Percentiles rank a stretch among this genome's conserved stretches.
phyloP scores from a whole-genome alignment of 2,888 invertebrate species.

The Hybos culiciformis region DNA sequence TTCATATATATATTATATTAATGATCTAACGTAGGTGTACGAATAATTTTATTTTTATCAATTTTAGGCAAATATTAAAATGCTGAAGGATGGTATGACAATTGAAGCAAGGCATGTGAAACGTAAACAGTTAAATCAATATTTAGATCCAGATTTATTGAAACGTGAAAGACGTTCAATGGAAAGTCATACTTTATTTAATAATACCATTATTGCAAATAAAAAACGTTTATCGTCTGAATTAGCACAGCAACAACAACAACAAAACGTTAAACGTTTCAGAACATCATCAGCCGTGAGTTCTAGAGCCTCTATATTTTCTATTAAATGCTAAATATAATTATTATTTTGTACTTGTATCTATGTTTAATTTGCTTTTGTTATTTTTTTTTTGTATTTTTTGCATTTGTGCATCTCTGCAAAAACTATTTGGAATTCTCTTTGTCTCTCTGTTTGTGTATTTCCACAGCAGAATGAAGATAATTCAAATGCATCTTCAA shows the following conservation, averaged over 20 bases:
- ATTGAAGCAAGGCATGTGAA: conserved; percentile 81
- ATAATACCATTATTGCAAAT: conserved; percentile 28
- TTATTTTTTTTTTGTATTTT: conserved; percentile 2
- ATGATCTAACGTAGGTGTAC: background rate
- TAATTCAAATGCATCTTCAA: conserved; percentile 30
- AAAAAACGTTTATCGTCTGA: conserved; percentile 34
- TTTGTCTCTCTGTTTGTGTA: background rate
- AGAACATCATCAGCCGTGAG: conserved; percentile 33
- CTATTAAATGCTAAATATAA: background rate
- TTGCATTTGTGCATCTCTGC: conserved; percentile 7
- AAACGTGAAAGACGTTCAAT: conserved; percentile 58
- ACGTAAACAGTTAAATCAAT: conserved; percentile 59
- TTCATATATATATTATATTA: background rate
- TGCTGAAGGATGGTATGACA: conserved; percentile 59
- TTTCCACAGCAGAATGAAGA: conserved; percentile 25
- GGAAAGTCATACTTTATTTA: conserved; percentile 32
- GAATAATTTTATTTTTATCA: background rate
- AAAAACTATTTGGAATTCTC: background rate
- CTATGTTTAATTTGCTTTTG: conserved; percentile 1
- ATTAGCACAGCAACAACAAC: conserved; percentile 21
- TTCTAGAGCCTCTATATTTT: conserved; percentile 3
- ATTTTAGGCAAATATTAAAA: conserved; percentile 41
- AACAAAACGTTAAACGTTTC: conserved; percentile 15
- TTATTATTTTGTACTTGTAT: background rate
- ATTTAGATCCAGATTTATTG: conserved; percentile 53